Conservation (phyloP, 2,888 invertebrate genomes). For the Serrognathus titanus region DNA sequence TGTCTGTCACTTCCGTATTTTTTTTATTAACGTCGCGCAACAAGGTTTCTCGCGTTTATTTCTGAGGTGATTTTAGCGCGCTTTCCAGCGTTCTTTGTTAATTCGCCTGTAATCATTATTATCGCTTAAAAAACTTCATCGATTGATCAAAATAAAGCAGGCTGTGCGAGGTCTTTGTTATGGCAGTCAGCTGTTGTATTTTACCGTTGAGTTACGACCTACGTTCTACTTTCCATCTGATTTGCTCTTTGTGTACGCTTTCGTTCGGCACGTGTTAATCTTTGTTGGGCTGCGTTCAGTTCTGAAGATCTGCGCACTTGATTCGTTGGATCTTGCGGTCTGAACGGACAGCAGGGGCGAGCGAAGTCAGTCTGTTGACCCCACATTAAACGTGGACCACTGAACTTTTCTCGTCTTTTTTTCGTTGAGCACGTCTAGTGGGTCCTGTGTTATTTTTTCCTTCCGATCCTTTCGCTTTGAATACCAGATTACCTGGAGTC, state of each 20-base stretch:
- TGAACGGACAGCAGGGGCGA: conserved; percentile 9
- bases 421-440: background rate
- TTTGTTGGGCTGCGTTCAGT: background rate
- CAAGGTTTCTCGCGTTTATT: background rate
- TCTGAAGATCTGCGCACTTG: background rate
- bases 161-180: conserved; percentile 41
- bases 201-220: conserved; percentile 29
- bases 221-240: conserved; percentile 21
- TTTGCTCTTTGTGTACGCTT: too few relatives aligned
- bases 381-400: conserved; percentile 18
- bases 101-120: background rate
- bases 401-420: conserved; percentile 12
- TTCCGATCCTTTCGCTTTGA: too few relatives aligned
- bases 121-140: conserved; percentile 17
- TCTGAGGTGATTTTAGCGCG: background rate
- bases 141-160: conserved; percentile 25
- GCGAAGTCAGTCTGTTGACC: conserved; percentile 36
- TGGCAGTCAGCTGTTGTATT: conserved; percentile 49
- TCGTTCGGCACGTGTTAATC: background rate
- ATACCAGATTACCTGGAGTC: too few relatives aligned
- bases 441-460: too few relatives aligned
- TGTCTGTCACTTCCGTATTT: too few relatives aligned
- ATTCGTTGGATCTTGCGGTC: conserved; percentile 4
- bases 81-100: background rate
- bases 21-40: background rate